phyloP scores from a whole-genome alignment of 1,140 invertebrate genomes.

The Muscidifurax raptorellus region DNA sequence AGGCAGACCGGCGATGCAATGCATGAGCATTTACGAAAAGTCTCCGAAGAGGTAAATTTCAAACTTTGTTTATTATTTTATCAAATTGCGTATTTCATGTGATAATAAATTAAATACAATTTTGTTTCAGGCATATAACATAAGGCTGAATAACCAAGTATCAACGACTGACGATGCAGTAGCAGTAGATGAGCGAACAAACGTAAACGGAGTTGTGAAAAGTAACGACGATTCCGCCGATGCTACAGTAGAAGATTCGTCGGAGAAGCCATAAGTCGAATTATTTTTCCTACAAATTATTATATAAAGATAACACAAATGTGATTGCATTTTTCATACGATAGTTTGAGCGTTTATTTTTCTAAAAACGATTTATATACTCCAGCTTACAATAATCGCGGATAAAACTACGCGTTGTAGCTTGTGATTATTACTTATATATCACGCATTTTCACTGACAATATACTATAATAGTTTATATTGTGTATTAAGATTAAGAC shows the following conservation, averaged over 20 bases:
- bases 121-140: constrained; percentile 17
- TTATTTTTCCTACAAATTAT: background rate
- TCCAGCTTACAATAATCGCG: background rate
- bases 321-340: constrained; percentile 19
- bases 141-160: constrained; percentile 39
- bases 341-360: background rate
- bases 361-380: background rate
- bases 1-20: constrained; percentile 54
- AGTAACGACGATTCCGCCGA: background rate
- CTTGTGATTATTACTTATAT: too few species aligned
- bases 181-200: background rate
- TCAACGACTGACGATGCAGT: background rate
- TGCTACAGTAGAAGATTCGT: background rate
- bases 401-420: too few species aligned
- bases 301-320: background rate
- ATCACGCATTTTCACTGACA: too few species aligned
- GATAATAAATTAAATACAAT: background rate
- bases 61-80: background rate
- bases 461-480: too few species aligned
- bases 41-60: constrained; percentile 46
- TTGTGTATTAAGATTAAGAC: too few species aligned
- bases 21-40: constrained; percentile 52
- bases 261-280: constrained; percentile 1
- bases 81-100: background rate
- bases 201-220: constrained; percentile 29